phyloP scores from a whole-genome alignment of 2,888 invertebrate species.

The Steinernema carpocapsae region DNA sequence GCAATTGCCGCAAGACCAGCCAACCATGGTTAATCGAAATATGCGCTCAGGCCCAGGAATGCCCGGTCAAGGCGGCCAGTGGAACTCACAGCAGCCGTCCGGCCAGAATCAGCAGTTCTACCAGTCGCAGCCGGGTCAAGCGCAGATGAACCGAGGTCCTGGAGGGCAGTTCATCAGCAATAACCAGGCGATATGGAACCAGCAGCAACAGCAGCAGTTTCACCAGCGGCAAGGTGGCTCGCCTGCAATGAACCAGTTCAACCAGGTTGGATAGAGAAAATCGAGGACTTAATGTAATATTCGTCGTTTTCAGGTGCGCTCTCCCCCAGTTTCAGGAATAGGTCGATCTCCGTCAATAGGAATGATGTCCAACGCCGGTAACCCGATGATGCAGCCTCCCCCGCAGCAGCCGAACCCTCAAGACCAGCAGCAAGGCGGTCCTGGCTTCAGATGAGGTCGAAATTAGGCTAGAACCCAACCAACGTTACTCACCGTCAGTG shows the following conservation, averaged over 20 bases:
- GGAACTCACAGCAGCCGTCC: slow-evolving; percentile 34
- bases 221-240: background rate
- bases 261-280: background rate
- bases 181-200: slow-evolving; percentile 16
- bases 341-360: slow-evolving; percentile 25
- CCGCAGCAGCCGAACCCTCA: slow-evolving; percentile 4
- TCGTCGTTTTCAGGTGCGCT: background rate
- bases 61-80: slow-evolving; percentile 1
- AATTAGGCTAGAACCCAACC: background rate
- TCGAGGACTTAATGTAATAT: background rate
- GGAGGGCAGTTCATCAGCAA: slow-evolving; percentile 41
- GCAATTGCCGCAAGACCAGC: background rate
- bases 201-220: slow-evolving; percentile 39
- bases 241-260: background rate
- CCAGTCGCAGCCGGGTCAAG: slow-evolving; percentile 33
- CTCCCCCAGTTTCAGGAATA: slow-evolving; percentile 11
- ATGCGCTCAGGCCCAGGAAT: background rate
- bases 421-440: slow-evolving; percentile 15
- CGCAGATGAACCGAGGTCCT: slow-evolving; percentile 45
- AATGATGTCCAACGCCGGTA: slow-evolving; percentile 27
- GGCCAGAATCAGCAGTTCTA: slow-evolving; percentile 37
- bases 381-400: slow-evolving; percentile 17
- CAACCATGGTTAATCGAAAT: background rate
- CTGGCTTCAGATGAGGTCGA: slow-evolving; percentile 1
- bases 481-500: slow-evolving; percentile 25